Base-by-base conservation (phyloP, 2,113 vertebrate species). In the Reinhardtius hippoglossoides region DNA sequence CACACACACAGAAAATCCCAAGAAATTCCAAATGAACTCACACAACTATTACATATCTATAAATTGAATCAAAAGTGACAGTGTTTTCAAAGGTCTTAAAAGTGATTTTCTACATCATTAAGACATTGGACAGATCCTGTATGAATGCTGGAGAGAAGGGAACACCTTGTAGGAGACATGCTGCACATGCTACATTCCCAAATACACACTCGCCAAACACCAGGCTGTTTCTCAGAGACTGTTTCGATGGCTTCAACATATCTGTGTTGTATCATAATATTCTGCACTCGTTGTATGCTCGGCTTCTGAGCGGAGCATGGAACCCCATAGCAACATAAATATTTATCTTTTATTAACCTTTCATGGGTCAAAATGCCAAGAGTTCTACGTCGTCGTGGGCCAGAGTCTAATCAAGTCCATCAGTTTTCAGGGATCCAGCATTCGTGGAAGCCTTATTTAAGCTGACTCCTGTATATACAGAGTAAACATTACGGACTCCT, bases 401-500 rank as follows among this genome's bases (percentile, higher is more conserved):
- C 90, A 91, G 74, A 61, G 74, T 87, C 80, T 91, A 93, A 93
- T 94, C 86, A 90, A 81, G 84, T 91, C 91, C 89, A 93, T 92
- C 82, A 86, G 90, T 91, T 90, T 89, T 82, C 67, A 72, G 84
- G 82, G 71, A 80, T 85, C 79, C 70, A 21, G 81, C 78, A 27
- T 80, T 88, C 85, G 86, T 87, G 82, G 74, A 90, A 90, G 88
- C 82, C 88, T 85, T 93, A 90, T 91, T 93, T 89, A 91, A 92
- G 86, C 84, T 80, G 93, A 93, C 91, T 94, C 91, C 92, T 94
- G 94, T 93, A 93, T 93, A 93, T 83, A 92, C 88, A 90, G 85
- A 88, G 73, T 94, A 94, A 93, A 94, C 93, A 94, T 88, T 63
- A 70, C 80, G 78, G 91, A 93, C 90, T 94, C 91, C 90, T 92